Base-by-base conservation (phyloP, 2,113 vertebrate genomes). In the Sander lucioperca region DNA sequence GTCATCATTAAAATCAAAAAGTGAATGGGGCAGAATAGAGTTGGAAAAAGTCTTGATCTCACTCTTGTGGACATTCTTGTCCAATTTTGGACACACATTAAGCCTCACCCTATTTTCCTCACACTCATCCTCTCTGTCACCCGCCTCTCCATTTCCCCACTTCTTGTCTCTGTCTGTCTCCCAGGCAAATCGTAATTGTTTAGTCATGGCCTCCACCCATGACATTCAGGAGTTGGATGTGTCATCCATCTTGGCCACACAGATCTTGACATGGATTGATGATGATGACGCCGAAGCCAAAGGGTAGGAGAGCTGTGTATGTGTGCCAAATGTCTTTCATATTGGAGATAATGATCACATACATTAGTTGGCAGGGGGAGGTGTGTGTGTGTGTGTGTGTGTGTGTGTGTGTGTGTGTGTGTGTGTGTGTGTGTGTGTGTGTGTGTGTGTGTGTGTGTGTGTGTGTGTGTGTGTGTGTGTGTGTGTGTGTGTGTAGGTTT, bases 171-270 rank as follows among this genome's bases (percentile, higher is more conserved):
- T 57, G 19, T 88, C 39, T 83, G 25, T 79, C 92, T 91, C 91
- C 66, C 90, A 99, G 98, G 98, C 98, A 75, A 99, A 99, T 93
- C 96, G 97, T 61, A 99, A 99, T 91, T 99, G 98, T 94, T 95
- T 99, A 94, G 98, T 98, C 86, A 96, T 99, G 85, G 98, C 98
- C 84, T 99, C 98, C 0, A 98, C 97, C 81, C 98, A 99, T 80
- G 98, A 99, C 91, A 97, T 99, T 94, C 98, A 99, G 93, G 98
- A 99, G 94, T 82, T 99, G 86, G 98, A 99, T 88, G 97, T 99
- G 92, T 99, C 98, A 88, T 96, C 97, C 43, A 99, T 99, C 93
- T 93, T 99, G 86, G 96, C 98, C 87, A 99, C 98, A 5, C 97
- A 99, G 58, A 97, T 99, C 85, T 94, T 98, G 83, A 97, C 98